Base-by-base conservation (phyloP, 1,140 invertebrate genomes). In the Penaeus indicus region DNA sequence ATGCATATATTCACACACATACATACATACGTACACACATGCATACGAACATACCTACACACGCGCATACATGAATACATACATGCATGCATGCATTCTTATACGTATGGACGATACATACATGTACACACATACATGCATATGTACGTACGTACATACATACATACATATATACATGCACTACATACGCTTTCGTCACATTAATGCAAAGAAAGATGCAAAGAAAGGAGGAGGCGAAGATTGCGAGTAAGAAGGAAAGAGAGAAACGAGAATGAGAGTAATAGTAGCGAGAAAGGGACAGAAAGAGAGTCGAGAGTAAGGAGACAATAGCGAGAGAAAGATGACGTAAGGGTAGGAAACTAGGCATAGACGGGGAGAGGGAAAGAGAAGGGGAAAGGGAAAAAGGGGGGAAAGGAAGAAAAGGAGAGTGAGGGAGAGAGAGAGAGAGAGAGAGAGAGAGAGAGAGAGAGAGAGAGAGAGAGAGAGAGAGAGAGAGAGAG, bases 71-170 rank as follows among this genome's bases (percentile, higher is more conserved):
- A 69, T 69, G 27, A 25, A 5, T 69, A 69, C 5, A 69, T 69
- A 69, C 27, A 69, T 69, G 27, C 27, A 69, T 69, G 27, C 27
- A 69, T 69, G 27, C 11, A 69, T 4, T 69, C n/a, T 69, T 69
- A 69, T 69, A 69, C 27, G 27, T 69, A 69, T 69, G 27, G n/a
- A 69, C 27, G 27, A 69, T 69, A 69, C 27, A 69, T 69, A 69
- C 27, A 69, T 69, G 27, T 69, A 69, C 27, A 69, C 27, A 69
- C 27, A 69, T 69, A 69, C 27, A 69, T 69, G 27, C 27, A 69
- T 69, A 69, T 69, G 27, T 69, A 69, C 27, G 27, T 69, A 69
- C 27, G 27, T 69, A 69, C 27, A 69, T 69, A 69, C 27, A 69
- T 69, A 69, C 27, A 69, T 69, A 69, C 27, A 69, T 69, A 69